Evolutionary conservation across 2,888 invertebrate species (phyloP), one percentile per base, ranked within the genome.

Genomic region (Drosophila putrida): DNA sequence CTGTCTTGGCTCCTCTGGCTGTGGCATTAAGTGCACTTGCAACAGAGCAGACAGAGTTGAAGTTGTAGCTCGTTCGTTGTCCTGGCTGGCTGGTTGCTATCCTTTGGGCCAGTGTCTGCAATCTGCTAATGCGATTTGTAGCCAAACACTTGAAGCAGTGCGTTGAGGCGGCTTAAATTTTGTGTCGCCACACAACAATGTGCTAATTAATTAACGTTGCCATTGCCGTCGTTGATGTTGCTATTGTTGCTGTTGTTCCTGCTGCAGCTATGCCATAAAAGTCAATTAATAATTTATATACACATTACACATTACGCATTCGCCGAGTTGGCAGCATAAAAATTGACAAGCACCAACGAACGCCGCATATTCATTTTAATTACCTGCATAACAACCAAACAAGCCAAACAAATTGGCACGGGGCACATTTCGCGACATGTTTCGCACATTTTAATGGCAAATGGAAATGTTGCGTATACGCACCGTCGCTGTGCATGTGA

Each of bases 121-220:
- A 62, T 66, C 59, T 60, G 51, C 66, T 84, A 82, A 84, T 84
- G 79, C 72, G 82, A 84, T 82, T 82, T 82, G 70, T 43, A 38
- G 70, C 49, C 68, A 66, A 73, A 64, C 82, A 72, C 74, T 74
- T 77, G 66, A 75, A 77, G 65, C 74, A 69, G 50, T 59, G 51
- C 68, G 63, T 50, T 61, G 70, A 57, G 57, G 63, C 68, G 72
- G 67, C 72, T 81, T 76, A 71, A 77, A 77, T 74, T 59, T 54
- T 55, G 54, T 68, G 62, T 61, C 47, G 66, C 65, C 68, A 60
- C 70, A 59, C 33, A 33, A 35, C 57, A 60, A 68, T 62, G 59
- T 73, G 76, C 75, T 85, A 83, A 85, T 83, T 85, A 83, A 83
- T 83, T 85, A 83, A 85, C 83, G 71, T 58, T 53, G 35, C 28